Base-by-base conservation (phyloP, 2,797 vertebrate genomes). In the Siniperca scherzeri region DNA sequence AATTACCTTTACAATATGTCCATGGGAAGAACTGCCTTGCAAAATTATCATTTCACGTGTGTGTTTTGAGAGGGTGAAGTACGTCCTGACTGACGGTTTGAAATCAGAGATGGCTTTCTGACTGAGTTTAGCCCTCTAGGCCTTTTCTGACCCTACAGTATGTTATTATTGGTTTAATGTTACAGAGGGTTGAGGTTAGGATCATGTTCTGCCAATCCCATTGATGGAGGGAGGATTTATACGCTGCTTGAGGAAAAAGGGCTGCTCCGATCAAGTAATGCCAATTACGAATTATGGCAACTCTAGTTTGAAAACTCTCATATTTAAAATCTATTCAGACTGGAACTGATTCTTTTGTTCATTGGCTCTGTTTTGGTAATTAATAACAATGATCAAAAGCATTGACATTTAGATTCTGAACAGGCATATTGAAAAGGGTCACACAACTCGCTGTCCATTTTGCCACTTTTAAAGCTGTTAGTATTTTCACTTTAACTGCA, bases 401-500 rank as follows among this genome's bases (percentile, higher is more conserved):
- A 36, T 38, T 72, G 12, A 62, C 21, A 38, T 42, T 66, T 74
- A 75, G 8, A 86, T 55, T 70, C 62, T 74, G 68, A 78, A 55
- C 52, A 30, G 69, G 53, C 5, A n/a, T 60, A 71, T 71, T 65
- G 7, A 73, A 68, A 68, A 57, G 7, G 5, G 33, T 75, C 59
- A 21, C 27, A 74, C 69, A 73, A 73, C 38, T 60, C 72, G n/a
- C 48, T 73, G 73, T 81, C 56, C 50, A 87, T 87, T 78, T 88
- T 80, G 61, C 76, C 73, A 81, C 76, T 88, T 90, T 84, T 55
- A 62, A 87, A 82, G 56, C 77, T 4, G 19, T 80, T 70, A 64
- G 67, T 83, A 69, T 84, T 93, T 88, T 75, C 67, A 81, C 57
- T 86, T 80, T 80, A 84, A 64, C 59, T 89, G 91, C 91, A 93